Evolutionary conservation across 2,113 vertebrate genomes (phyloP).

Genomic region (Rattus rattus): DNA sequence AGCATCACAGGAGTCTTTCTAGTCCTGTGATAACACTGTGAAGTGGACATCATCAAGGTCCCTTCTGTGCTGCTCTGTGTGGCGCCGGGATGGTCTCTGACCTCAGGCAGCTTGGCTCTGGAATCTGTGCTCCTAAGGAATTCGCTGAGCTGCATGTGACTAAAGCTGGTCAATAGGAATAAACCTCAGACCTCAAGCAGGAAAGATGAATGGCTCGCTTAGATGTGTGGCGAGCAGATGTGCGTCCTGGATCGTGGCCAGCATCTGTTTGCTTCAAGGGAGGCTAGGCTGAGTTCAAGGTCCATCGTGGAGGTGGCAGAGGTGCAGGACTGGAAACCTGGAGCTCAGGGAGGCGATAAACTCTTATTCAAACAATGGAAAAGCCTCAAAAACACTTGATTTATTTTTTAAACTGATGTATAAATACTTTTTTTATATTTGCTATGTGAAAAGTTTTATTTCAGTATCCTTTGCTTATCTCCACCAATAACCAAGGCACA

Average conservation of each 20-base stretch:
- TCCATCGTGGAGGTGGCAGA: background rate
- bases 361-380: background rate
- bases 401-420: background rate
- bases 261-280: constrained; percentile 5
- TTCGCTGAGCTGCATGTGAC: background rate
- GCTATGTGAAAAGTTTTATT: constrained; percentile 28
- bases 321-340: background rate
- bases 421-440: background rate
- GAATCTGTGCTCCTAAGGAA: constrained; percentile 4
- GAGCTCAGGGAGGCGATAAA: background rate
- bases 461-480: background rate
- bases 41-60: background rate
- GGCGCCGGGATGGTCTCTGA: background rate
- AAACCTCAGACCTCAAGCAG: background rate
- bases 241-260: background rate
- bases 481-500: background rate
- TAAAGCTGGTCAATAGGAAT: background rate
- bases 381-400: constrained; percentile 21
- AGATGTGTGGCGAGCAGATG: constrained; percentile 21
- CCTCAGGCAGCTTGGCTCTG: background rate
- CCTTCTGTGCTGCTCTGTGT: background rate
- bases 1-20: background rate
- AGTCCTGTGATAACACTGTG: background rate
- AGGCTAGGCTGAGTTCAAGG: constrained; percentile 8
- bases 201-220: background rate